Evolutionary conservation across 2,113 vertebrate species (phyloP), one percentile per base, ranked within the genome.

Genomic region (Oxyruncus cristatus): DNA sequence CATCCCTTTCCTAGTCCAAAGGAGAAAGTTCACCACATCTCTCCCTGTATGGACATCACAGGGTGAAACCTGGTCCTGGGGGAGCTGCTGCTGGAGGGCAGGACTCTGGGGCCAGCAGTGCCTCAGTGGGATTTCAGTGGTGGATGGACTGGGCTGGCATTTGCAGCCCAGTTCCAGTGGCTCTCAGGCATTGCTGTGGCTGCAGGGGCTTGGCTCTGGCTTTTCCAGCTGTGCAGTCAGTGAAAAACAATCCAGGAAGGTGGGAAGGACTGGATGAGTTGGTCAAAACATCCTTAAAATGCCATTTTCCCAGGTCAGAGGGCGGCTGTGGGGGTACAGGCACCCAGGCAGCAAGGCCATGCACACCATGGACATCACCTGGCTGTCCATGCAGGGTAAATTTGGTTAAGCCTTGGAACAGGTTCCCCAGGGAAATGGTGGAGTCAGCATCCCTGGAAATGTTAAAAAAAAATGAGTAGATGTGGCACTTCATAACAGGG

Each of bases 371-470:
- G 35, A 26, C 32, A 16, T 30, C 76, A 19, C 17, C 56, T 18
- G 22, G 0, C 0, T 37, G 37, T 7, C 62, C 2, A 63, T 0
- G 6, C 0, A 1, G 18, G 16, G 19, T 11, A 26, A 28, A 11
- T 66, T 30, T 35, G 61, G 49, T 24, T 30, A 44, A 66, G 28
- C 20, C n/a, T 66, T 55, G 77, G 39, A 66, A 55, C 14, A 28
- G 12, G 17, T 8, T 42, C 32, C 24, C 19, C 11, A 30, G 15
- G 33, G 26, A 55, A 55, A 55, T 20, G 26, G 15, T 46, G 62
- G 30, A 78, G 30, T 63, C 30, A n/a, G 30, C 30, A 50, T 4
- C 23, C 30, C 59, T 78, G 47, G 39, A 79, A 66, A 10, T 19
- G 62, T 32, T 66, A 20, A 37, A 9, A 37, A 9, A 18, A 77